phyloP scores from a whole-genome alignment of 2,797 vertebrate species.

The Danio albolineatus region DNA sequence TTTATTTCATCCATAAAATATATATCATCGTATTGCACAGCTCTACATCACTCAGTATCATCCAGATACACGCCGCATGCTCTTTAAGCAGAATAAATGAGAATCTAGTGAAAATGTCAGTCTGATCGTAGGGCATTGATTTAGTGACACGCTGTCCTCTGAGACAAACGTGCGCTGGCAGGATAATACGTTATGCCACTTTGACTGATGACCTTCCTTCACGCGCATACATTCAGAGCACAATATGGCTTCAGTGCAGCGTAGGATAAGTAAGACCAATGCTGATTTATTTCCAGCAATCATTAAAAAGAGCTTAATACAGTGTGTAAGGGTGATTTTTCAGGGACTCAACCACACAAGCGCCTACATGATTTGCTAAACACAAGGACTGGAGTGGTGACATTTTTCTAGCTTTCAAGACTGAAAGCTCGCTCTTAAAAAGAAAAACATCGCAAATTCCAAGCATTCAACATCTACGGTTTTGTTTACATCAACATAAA shows the following conservation, averaged over 20 bases:
- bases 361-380: not conserved
- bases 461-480: constrained; percentile 15
- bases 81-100: not conserved
- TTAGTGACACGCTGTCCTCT: constrained; percentile 1
- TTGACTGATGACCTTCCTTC: constrained; percentile 37
- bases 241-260: not conserved
- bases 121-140: constrained; percentile 26
- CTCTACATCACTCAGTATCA: not conserved
- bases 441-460: constrained; percentile 11
- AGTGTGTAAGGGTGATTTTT: not conserved
- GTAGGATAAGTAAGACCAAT: constrained; percentile 14
- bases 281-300: constrained; percentile 23
- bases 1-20: too few species aligned
- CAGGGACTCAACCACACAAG: not conserved
- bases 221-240: constrained; percentile 2
- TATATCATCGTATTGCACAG: too few species aligned
- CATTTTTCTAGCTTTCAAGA: constrained; percentile 25
- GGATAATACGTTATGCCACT: constrained; percentile 34
- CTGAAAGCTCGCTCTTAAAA: not conserved
- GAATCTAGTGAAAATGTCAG: constrained; percentile 24
- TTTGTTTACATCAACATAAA: not conserved
- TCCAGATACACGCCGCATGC: not conserved
- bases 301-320: constrained; percentile 9
- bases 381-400: constrained; percentile 23
- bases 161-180: constrained; percentile 34